These are phyloP conservation scores for Helleia helle DNA, from an alignment of 2,888 invertebrate genomes.

Conservation along the genomic window DNA sequence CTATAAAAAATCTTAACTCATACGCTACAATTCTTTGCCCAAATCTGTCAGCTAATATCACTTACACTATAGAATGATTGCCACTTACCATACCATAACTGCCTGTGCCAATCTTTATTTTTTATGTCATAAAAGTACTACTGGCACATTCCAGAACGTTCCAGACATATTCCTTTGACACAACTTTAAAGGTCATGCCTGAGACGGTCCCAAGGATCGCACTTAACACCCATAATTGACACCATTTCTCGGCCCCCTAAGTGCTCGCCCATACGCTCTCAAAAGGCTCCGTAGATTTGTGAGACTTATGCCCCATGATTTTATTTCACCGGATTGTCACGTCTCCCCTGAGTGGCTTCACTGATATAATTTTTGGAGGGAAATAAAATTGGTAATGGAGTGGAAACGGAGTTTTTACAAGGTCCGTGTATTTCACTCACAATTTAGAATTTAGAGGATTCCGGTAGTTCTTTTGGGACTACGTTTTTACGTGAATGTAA, in stretches of 20 bases:
- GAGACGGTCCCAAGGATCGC: slow-evolving; percentile 27
- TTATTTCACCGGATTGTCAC: slow-evolving; percentile 65
- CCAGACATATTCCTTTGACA: background rate
- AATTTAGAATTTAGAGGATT: too few species aligned
- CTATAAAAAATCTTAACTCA: too few species aligned
- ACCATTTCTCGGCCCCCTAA: slow-evolving; percentile 60
- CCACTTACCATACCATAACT: too few species aligned
- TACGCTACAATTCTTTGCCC: too few species aligned
- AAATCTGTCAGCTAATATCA: too few species aligned
- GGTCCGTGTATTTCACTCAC: background rate
- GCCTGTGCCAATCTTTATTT: too few species aligned
- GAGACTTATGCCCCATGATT: slow-evolving; percentile 66
- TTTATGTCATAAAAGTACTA: background rate
- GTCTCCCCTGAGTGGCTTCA: slow-evolving; percentile 54
- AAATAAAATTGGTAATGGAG: slow-evolving; percentile 70
- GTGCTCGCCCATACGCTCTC: slow-evolving; percentile 52
- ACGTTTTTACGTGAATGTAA: too few species aligned
- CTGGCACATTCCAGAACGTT: background rate
- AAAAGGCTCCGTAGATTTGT: slow-evolving; percentile 59
- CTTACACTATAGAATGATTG: too few species aligned
- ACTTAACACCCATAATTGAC: slow-evolving; percentile 70
- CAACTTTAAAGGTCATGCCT: slow-evolving; percentile 20
- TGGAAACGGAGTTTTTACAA: slow-evolving; percentile 46
- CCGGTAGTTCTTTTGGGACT: too few species aligned
- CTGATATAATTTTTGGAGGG: slow-evolving; percentile 57